phyloP scores from a whole-genome alignment of 2,113 vertebrate species.

The Sorex fumeus region DNA sequence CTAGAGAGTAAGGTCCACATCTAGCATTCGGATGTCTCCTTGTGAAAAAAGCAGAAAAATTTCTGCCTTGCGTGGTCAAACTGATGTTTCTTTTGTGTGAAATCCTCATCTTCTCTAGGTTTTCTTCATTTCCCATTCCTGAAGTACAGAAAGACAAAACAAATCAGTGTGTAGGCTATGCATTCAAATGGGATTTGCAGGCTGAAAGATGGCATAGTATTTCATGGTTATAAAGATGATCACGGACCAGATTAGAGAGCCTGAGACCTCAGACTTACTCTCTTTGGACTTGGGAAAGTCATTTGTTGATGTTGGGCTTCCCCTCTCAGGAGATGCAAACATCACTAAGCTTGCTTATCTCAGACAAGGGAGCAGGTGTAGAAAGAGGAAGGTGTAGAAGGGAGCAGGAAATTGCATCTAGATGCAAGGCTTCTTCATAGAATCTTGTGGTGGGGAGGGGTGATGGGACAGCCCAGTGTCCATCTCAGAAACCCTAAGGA shows the following conservation, averaged over 20 bases:
- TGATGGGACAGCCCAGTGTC: background rate
- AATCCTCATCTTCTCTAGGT: conserved; percentile 86
- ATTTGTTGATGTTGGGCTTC: background rate
- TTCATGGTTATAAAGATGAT: background rate
- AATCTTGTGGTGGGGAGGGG: background rate
- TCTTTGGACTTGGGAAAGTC: conserved; percentile 25
- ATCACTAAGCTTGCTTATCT: background rate
- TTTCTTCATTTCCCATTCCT: conserved; percentile 99
- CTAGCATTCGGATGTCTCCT: conserved; percentile 49
- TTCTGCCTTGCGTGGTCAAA: conserved; percentile 48
- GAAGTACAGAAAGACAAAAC: conserved; percentile 77
- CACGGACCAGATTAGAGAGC: background rate
- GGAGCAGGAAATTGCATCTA: background rate
- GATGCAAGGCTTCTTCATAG: background rate
- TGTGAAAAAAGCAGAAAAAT: conserved; percentile 64
- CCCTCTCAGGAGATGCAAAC: background rate
- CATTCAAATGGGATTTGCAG: background rate
- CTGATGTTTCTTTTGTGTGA: conserved; percentile 59
- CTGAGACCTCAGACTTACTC: background rate
- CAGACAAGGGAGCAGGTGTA: conserved; percentile 4
- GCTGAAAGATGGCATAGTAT: background rate
- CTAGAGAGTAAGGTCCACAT: conserved; percentile 32
- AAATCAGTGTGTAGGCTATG: conserved; percentile 1
- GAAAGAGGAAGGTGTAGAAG: background rate
- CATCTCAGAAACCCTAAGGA: background rate